Base-by-base conservation (phyloP, 1,140 invertebrate genomes). In the Drosophila miranda region DNA sequence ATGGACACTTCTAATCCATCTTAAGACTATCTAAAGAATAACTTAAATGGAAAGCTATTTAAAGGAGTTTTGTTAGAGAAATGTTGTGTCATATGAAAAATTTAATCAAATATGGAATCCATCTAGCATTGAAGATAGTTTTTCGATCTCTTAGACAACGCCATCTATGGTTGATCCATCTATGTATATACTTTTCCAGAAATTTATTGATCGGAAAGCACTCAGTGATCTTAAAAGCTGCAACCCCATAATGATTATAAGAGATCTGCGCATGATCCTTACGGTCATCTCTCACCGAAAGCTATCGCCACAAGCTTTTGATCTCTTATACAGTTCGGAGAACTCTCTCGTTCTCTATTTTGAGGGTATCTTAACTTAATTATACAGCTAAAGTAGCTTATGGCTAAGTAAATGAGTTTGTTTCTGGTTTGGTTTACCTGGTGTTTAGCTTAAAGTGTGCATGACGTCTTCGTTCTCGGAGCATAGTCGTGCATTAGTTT, bases 401-500 rank as follows among this genome's bases (percentile, higher is more conserved):
- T 13, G 21, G 26, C 44, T 61, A 68, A 38, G 48, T 43, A 64
- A 45, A 44, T 9, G 30, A 78, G 30, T 58, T 49, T 67, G 28
- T 54, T 63, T 57, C 3, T 13, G n/a, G 38, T 49, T 62, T 38
- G 26, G 66, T 56, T 90, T 90, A 90, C 89, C 89, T 90, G 78
- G 64, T 89, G 70, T 90, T 90, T 86, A 90, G 89, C 75, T 90
- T 90, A 80, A 78, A 90, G 84, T 90, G 83, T 67, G 89, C 89
- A 90, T 90, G 89, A 77, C 89, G 89, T 90, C 89, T 90, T 90
- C 89, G 89, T 89, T 90, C 89, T 90, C 89, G 89, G 69, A 90
- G 87, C 89, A 90, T 90, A 87, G 84, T 89, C 78, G 84, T 89
- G 73, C 66, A 70, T 84, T 90, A 84, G 83, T 89, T 89, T 83